Conservation (phyloP, 2,113 vertebrate species). For the Bufo gargarizans region DNA sequence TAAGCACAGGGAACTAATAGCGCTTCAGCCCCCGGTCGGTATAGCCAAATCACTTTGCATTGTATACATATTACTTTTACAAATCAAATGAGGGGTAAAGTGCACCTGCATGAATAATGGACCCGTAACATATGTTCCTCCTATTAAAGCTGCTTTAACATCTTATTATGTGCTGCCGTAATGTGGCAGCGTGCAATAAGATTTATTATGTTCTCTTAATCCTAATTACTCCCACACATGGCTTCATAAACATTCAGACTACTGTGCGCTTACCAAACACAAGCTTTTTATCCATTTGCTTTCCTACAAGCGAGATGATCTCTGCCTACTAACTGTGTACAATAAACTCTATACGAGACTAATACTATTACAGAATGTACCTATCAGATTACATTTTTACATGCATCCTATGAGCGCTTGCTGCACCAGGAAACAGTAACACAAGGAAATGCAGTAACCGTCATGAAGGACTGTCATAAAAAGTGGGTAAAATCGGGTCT, state of each 20-base stretch:
- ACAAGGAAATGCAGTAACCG: background rate
- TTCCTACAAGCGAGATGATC: background rate
- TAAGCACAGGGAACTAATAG: slow-evolving; percentile 32
- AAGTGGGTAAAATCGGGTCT: no score
- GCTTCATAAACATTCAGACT: slow-evolving; percentile 30
- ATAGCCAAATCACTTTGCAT: slow-evolving; percentile 14
- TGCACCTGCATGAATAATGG: slow-evolving; percentile 55
- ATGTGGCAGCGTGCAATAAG: slow-evolving; percentile 23
- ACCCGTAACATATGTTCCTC: slow-evolving; percentile 47
- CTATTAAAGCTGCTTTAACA: slow-evolving; percentile 41
- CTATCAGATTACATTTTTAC: no score
- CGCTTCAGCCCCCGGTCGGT: background rate
- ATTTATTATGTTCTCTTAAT: slow-evolving; percentile 52
- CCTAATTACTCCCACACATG: slow-evolving; percentile 42
- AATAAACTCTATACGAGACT: background rate
- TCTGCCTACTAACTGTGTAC: background rate
- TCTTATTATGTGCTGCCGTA: slow-evolving; percentile 35
- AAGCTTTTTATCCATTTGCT: background rate
- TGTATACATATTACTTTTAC: slow-evolving; percentile 55
- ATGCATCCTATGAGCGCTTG: background rate
- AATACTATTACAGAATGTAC: background rate
- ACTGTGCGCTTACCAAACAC: background rate
- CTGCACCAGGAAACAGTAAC: background rate
- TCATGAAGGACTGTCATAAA: background rate
- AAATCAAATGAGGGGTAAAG: slow-evolving; percentile 53